Conservation (phyloP, 2,113 vertebrate genomes). For the Misgurnus anguillicaudatus region DNA sequence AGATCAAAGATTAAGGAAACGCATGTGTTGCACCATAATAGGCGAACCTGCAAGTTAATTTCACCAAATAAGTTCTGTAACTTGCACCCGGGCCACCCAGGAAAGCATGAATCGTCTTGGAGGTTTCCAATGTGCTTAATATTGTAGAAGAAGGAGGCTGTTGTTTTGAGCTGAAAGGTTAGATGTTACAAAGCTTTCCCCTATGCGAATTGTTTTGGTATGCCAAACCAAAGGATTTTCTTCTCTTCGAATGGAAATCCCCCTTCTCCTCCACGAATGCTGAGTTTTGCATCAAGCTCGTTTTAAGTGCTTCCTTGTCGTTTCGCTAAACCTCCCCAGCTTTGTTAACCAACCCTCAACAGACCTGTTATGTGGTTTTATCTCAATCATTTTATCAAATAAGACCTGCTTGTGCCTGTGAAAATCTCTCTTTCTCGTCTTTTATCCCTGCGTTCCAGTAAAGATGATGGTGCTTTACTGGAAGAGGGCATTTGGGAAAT, state of each 20-base stretch:
- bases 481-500: slow-evolving; percentile 68
- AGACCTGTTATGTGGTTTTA: background rate
- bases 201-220: background rate
- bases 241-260: background rate
- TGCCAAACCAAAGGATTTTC: background rate
- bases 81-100: slow-evolving; percentile 62
- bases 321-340: background rate
- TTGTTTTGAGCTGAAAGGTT: slow-evolving; percentile 40
- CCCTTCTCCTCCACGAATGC: background rate
- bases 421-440: slow-evolving; percentile 38
- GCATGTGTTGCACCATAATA: background rate
- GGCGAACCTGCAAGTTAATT: background rate
- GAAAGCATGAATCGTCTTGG: slow-evolving; percentile 41
- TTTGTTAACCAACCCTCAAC: background rate
- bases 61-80: slow-evolving; percentile 51
- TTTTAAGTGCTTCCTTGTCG: background rate
- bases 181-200: background rate
- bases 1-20: slow-evolving; percentile 33
- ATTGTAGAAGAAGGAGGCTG: slow-evolving; percentile 35
- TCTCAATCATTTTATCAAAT: background rate
- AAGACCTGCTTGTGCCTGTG: background rate
- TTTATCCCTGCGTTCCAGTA: slow-evolving; percentile 60
- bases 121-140: slow-evolving; percentile 55
- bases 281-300: background rate
- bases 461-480: slow-evolving; percentile 66